Evolutionary conservation across 2,113 vertebrate genomes (phyloP).

Genomic region (Forbesichthys agassizii): DNA sequence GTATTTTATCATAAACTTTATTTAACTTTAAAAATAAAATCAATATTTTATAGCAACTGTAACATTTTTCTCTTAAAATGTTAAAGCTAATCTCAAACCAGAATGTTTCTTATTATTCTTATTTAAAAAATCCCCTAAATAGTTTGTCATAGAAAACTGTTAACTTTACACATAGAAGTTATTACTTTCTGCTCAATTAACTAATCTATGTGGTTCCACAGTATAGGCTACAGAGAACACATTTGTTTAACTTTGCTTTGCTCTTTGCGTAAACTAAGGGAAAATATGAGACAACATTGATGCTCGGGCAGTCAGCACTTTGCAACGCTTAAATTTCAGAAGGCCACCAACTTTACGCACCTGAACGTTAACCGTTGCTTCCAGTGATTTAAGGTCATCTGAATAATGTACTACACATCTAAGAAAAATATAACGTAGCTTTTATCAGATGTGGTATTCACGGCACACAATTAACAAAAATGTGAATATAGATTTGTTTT

Average conservation of each 20-base stretch:
- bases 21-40: conserved; percentile 55
- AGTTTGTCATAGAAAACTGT: conserved; percentile 1
- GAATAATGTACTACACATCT: conserved; percentile 1
- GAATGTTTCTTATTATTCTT: conserved; percentile 7
- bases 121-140: conserved; percentile 5
- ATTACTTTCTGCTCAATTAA: no score
- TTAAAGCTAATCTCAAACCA: conserved; percentile 58
- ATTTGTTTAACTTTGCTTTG: no score
- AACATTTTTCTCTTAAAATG: neutral
- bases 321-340: neutral
- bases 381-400: conserved; percentile 2
- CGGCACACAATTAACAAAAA: conserved; percentile 14
- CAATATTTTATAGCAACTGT: conserved; percentile 31
- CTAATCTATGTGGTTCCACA: no score
- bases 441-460: conserved; percentile 25
- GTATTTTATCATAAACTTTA: conserved; percentile 50
- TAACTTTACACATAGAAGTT: conserved; percentile 7
- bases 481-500: neutral
- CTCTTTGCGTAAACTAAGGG: no score
- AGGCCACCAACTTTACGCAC: neutral
- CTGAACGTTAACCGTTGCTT: neutral
- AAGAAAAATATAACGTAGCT: conserved; percentile 10
- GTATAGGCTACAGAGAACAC: no score
- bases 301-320: neutral
- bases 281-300: neutral